These are phyloP conservation scores for Aphelinus certus DNA, from an alignment of 1,140 invertebrate species.

Conservation along the genomic window DNA sequence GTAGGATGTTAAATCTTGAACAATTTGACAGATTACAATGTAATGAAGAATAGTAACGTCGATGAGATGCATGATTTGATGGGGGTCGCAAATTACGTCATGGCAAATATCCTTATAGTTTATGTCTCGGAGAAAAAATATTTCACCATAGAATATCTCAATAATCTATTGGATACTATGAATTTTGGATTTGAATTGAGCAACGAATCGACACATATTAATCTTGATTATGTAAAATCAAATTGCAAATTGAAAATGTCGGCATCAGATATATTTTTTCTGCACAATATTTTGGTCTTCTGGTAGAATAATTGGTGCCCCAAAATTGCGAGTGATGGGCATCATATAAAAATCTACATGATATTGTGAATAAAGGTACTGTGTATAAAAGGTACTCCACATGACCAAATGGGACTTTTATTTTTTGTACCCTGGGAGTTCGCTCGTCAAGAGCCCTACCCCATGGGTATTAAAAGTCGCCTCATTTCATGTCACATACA, in stretches of 20 bases:
- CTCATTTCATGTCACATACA: too few relatives aligned
- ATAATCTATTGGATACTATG: conserved; percentile 11
- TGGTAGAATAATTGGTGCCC: not conserved
- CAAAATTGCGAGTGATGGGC: not conserved
- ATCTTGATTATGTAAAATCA: conserved; percentile 11
- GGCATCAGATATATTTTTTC: conserved; percentile 16
- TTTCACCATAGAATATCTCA: conserved; percentile 16
- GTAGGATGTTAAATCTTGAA: conserved; percentile 20
- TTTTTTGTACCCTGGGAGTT: too few relatives aligned
- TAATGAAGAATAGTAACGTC: conserved; percentile 3
- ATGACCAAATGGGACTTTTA: too few relatives aligned
- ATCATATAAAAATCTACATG: conserved; percentile 15
- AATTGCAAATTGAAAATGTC: conserved; percentile 21
- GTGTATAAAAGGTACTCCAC: too few relatives aligned
- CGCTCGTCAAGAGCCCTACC: too few relatives aligned
- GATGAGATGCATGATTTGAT: conserved; percentile 32
- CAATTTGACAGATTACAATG: conserved; percentile 23
- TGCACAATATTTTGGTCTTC: conserved; percentile 15
- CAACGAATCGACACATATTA: conserved; percentile 1
- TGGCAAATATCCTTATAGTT: conserved; percentile 6
- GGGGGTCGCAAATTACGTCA: conserved; percentile 21
- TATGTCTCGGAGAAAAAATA: conserved; percentile 10
- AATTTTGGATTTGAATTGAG: conserved; percentile 14
- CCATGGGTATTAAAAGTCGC: too few relatives aligned
- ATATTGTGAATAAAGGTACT: not conserved